Evolutionary conservation across 2,113 vertebrate genomes (phyloP).

Genomic region (western clawed frog (Xenopus tropicalis)): UCB_Xtro_10.0 CM004445.2:38284501-38285000

Average conservation of each 20-base stretch:
- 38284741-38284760: conserved; percentile 1
- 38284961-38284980: too few species aligned
- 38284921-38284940: background rate
- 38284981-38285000: too few species aligned
- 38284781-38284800: too few species aligned
- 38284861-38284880: background rate
- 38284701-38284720: background rate
- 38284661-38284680: conserved; percentile 20
- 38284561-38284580: background rate
- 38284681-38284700: conserved; percentile 13
- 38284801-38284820: too few species aligned
- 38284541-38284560: too few species aligned
- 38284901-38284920: background rate
- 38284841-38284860: background rate
- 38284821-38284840: background rate
- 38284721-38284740: background rate
- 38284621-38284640: conserved; percentile 17
- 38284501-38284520: background rate
- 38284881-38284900: background rate
- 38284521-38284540: too few species aligned
- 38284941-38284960: too few species aligned
- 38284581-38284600: conserved; percentile 23
- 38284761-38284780: too few species aligned
- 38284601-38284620: conserved; percentile 32
- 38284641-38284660: conserved; percentile 28